Percentiles rank a stretch among this genome's conserved stretches.
These are phyloP conservation scores for Plectrocnemia conspersa DNA, from an alignment of 1,140 invertebrate genomes.

Conservation along the genomic window DNA sequence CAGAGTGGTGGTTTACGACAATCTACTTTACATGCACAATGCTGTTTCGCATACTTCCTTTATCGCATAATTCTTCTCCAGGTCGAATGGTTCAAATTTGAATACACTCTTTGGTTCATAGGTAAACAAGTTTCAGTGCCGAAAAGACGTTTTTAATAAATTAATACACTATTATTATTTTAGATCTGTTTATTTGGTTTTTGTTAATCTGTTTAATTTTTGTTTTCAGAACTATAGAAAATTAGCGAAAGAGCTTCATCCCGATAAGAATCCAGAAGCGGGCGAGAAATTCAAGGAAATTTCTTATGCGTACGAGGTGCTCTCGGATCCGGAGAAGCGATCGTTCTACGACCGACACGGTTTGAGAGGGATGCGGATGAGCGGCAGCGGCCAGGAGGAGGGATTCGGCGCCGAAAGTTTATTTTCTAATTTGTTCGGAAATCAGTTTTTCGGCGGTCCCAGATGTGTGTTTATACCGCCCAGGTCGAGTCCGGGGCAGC, in stretches of 20 bases:
- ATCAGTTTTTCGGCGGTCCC: slow-evolving; percentile 60
- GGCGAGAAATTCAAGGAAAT: slow-evolving; percentile 87
- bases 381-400: slow-evolving; percentile 50
- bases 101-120: too few species aligned
- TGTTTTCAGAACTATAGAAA: slow-evolving; percentile 71
- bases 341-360: slow-evolving; percentile 72
- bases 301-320: slow-evolving; percentile 80
- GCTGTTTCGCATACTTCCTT: too few species aligned
- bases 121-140: too few species aligned
- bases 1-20: too few species aligned
- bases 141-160: too few species aligned
- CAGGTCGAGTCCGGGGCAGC: slow-evolving; percentile 45
- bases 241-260: slow-evolving; percentile 83
- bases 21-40: too few species aligned
- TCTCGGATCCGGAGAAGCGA: slow-evolving; percentile 67
- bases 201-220: slow-evolving; percentile 36
- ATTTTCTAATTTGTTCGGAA: slow-evolving; percentile 61
- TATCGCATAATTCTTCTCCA: too few species aligned
- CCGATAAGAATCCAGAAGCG: slow-evolving; percentile 79
- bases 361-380: slow-evolving; percentile 74
- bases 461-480: slow-evolving; percentile 43
- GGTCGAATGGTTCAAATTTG: too few species aligned
- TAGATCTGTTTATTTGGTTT: too few species aligned
- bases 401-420: slow-evolving; percentile 56
- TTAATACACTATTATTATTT: too few species aligned